Conservation (phyloP, 1,140 invertebrate genomes). For the Bilobella aurantiaca region DNA sequence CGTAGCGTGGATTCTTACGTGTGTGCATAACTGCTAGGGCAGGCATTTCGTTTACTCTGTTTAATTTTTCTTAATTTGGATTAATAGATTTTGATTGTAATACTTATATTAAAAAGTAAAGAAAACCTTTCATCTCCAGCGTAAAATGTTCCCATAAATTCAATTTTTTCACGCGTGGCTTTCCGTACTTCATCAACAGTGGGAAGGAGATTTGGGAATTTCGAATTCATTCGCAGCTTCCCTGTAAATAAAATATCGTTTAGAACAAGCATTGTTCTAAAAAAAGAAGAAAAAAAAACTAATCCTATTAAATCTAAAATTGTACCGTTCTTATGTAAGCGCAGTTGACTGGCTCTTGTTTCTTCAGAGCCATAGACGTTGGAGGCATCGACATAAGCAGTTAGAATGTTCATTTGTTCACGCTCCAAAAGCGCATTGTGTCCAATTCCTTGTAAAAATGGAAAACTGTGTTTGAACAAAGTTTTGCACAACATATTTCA, state of each 20-base stretch:
- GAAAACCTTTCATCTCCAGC: slow-evolving; percentile 27
- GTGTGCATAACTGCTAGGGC: slow-evolving; percentile 28
- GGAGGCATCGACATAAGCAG: slow-evolving; percentile 89
- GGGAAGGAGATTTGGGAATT: slow-evolving; percentile 18
- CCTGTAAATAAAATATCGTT: slow-evolving; percentile 13
- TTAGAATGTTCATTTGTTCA: slow-evolving; percentile 94
- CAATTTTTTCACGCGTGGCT: slow-evolving; percentile 4
- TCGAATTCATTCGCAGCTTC: slow-evolving; percentile 3
- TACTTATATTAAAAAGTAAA: neutral
- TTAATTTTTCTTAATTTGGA: neutral
- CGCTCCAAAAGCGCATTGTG: slow-evolving; percentile 44
- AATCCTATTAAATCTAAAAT: neutral
- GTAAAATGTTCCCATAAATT: slow-evolving; percentile 25
- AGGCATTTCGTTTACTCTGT: slow-evolving; percentile 31
- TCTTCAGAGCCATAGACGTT: slow-evolving; percentile 87
- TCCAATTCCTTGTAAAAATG: neutral
- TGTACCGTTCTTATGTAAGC: slow-evolving; percentile 50
- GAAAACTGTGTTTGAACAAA: neutral
- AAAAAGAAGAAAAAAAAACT: neutral
- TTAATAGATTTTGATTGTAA: neutral
- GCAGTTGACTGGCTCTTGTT: slow-evolving; percentile 63
- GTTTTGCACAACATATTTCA: neutral
- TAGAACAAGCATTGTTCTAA: neutral
- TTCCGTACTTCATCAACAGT: slow-evolving; percentile 19
- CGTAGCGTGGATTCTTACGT: slow-evolving; percentile 16